Percentiles rank a stretch among this genome's conserved stretches.
These are phyloP conservation scores for Ryuthela nishihirai DNA, from an alignment of 2,888 invertebrate genomes.

Conservation along the genomic window DNA sequence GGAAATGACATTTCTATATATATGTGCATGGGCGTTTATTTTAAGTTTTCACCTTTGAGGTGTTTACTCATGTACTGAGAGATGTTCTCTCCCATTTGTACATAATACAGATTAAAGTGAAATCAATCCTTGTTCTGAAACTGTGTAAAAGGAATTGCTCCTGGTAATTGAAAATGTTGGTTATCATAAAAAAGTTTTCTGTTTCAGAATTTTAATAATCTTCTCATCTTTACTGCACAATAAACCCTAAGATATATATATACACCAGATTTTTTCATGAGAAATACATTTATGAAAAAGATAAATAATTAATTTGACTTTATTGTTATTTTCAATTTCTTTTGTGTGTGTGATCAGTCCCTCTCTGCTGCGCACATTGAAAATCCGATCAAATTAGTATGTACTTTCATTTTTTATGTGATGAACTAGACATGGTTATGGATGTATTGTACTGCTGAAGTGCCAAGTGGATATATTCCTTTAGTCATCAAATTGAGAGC, in stretches of 20 bases:
- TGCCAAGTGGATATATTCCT: conserved; percentile 38
- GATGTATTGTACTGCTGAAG: conserved; percentile 34
- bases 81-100: conserved; percentile 19
- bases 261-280: no score
- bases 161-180: no score
- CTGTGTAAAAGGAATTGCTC: no score
- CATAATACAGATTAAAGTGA: conserved; percentile 13
- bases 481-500: conserved; percentile 31
- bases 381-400: conserved; percentile 36
- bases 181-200: no score
- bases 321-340: no score
- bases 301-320: no score
- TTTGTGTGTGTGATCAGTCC: background rate
- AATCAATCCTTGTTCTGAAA: no score
- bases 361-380: conserved; percentile 1
- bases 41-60: conserved; percentile 22
- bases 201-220: no score
- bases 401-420: conserved; percentile 24
- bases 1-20: conserved; percentile 33
- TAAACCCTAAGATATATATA: no score
- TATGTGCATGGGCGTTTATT: conserved; percentile 19
- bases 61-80: conserved; percentile 31
- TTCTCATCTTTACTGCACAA: no score
- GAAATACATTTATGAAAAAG: no score
- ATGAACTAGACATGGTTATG: conserved; percentile 5